Base-by-base conservation (phyloP, 1,140 invertebrate species). In the Pseudomyrmex sp. region DNA sequence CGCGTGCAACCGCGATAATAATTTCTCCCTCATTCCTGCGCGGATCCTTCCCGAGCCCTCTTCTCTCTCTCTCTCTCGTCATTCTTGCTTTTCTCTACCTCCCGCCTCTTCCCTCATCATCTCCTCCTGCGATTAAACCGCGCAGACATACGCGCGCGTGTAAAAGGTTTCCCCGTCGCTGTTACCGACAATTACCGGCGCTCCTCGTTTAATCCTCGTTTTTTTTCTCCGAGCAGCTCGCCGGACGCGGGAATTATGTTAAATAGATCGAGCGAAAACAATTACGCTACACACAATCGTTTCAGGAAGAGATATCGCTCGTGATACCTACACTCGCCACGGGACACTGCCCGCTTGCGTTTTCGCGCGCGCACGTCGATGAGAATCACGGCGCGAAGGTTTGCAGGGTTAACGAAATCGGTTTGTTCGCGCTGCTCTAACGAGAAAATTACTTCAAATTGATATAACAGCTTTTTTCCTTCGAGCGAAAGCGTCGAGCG, bases 181-280 rank as follows among this genome's bases (percentile, higher is more conserved):
- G 70, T 82, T 82, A 82, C 82, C 65, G 85, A 76, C 86, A 88
- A 88, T 87, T 88, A 88, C 82, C 48, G 82, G 50, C 63, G 58
- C 70, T 52, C 70, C 76, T 35, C 75, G 46, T 75, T 72, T 54
- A 66, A 66, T 52, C 56, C 75, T 18, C 59, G 4, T 74, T 46
- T 58, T 58, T 26, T 50, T 44, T 79, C 48, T 65, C 56, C 69
- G 46, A 18, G 65, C 54, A 80, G 56, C 44, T 61, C 65, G 5
- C 26, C 54, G 15, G 13, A 18, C 52, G n/a, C 5, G 26, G 18
- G 59, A 76, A 48, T 87, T 72, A 73, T 62, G 75, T 82, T 76
- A 73, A 80, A 85, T 88, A 87, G 87, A 88, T 88, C 18, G 79
- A 62, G 68, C 46, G 68, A 80, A 65, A 72, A 72, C 46, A 68